phyloP scores from a whole-genome alignment of 2,888 invertebrate species.

The Coelogynopora nodosa region DNA sequence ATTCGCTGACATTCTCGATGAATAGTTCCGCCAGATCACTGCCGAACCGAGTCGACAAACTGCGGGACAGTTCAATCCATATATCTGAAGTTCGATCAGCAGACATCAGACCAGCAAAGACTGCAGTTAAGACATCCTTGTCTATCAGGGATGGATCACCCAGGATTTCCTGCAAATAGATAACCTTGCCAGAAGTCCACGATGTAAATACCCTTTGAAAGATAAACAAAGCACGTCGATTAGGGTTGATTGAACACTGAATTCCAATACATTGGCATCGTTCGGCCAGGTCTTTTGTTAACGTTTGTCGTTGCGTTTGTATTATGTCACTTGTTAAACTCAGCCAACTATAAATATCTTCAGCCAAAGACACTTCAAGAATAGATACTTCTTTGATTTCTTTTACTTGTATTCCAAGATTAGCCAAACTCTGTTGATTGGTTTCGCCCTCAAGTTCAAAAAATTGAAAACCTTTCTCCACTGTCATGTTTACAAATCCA shows the following conservation, averaged over 20 bases:
- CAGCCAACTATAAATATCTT: not conserved
- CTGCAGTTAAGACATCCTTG: not conserved
- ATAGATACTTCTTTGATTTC: not conserved
- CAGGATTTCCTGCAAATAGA: not conserved
- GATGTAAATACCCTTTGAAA: not conserved
- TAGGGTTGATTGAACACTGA: not conserved
- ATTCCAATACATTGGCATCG: not conserved
- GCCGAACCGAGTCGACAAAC: not conserved
- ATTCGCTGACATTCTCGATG: not conserved
- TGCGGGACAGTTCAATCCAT: not conserved
- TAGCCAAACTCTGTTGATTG: not conserved
- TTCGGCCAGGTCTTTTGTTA: not conserved
- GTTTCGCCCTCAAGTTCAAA: not conserved
- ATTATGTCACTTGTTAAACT: not conserved
- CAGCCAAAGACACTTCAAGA: not conserved
- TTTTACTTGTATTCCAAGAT: not conserved
- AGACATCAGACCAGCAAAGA: not conserved
- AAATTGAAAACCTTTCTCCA: not conserved
- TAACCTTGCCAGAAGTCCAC: not conserved
- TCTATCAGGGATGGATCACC: not conserved
- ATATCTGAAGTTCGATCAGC: not conserved
- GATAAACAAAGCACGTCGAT: not conserved
- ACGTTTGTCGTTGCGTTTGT: not conserved
- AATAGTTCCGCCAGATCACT: not conserved
- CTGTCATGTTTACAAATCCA: not conserved